Evolutionary conservation across 2,888 invertebrate genomes (phyloP).

Genomic region (Dasypogon diadema): DNA sequence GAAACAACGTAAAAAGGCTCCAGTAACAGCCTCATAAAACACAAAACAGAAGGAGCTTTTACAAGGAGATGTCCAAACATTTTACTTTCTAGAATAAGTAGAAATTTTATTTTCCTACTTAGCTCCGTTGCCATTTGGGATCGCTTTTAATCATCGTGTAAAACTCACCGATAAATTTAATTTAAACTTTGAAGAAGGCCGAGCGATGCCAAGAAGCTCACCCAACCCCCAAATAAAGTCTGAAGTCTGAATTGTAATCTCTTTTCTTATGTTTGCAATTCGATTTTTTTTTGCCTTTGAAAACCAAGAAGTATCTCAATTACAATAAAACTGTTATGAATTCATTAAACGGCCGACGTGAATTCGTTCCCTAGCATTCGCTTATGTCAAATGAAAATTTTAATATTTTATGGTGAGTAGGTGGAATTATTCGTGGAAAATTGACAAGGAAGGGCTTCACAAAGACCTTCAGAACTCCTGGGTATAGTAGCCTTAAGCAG

Average conservation of each 20-base stretch:
- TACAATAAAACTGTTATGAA: slow-evolving; percentile 26
- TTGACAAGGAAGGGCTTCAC: background rate
- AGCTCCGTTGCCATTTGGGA: no score
- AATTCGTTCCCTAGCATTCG: slow-evolving; percentile 12
- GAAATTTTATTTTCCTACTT: no score
- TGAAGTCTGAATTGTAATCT: slow-evolving; percentile 17
- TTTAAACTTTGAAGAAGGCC: slow-evolving; percentile 2
- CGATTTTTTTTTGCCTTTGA: slow-evolving; percentile 7
- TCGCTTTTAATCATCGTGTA: no score
- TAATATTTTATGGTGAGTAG: slow-evolving; percentile 31
- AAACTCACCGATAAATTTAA: slow-evolving; percentile 15
- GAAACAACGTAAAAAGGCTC: no score
- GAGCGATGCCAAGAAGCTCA: slow-evolving; percentile 1
- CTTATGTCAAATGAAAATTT: slow-evolving; percentile 38
- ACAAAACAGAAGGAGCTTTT: no score
- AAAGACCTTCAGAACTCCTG: background rate
- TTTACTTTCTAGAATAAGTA: no score
- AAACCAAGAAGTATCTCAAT: slow-evolving; percentile 1
- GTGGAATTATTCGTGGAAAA: background rate
- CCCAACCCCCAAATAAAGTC: background rate
- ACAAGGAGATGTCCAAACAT: no score
- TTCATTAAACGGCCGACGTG: background rate
- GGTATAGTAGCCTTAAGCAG: background rate
- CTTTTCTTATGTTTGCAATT: background rate
- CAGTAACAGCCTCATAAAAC: no score